A percentile compares a stretch with the other conserved stretches of the same genome.
These are phyloP conservation scores for Ciconia boyciana DNA, from an alignment of 2,113 vertebrate species.

Conservation along the genomic window DNA sequence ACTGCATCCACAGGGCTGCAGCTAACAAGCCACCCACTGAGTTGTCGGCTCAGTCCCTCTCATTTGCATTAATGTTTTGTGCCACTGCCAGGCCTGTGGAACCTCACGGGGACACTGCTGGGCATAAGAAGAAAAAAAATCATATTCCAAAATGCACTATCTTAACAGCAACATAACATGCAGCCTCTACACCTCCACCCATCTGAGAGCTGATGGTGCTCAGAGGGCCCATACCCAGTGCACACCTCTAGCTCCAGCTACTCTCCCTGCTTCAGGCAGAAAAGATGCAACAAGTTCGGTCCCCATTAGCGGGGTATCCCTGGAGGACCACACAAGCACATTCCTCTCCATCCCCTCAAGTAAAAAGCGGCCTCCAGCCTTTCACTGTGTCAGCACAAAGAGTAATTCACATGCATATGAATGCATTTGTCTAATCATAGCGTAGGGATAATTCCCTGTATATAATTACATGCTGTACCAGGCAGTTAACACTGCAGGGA, in stretches of 20 bases:
- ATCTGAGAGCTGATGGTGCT: neutral
- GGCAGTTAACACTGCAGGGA: constrained; percentile 55
- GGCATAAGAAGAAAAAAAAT: neutral
- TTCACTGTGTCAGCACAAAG: constrained; percentile 62
- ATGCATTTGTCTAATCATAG: constrained; percentile 68
- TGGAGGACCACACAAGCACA: constrained; percentile 53
- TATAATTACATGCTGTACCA: constrained; percentile 64
- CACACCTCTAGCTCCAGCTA: neutral
- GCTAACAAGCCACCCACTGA: neutral
- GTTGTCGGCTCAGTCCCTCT: neutral
- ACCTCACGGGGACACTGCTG: neutral
- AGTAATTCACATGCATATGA: constrained; percentile 59
- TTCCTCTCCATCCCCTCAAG: constrained; percentile 19
- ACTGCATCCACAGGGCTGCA: neutral
- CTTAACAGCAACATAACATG: neutral
- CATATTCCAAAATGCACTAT: accelerated
- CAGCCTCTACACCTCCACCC: neutral
- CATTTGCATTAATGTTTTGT: neutral
- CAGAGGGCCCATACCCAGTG: accelerated
- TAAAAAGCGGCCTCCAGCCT: constrained; percentile 45
- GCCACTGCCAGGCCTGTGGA: neutral
- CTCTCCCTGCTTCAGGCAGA: neutral
- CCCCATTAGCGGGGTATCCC: neutral
- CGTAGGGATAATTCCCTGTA: constrained; percentile 56
- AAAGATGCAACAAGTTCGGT: neutral